These are phyloP conservation scores for Chloebia gouldiae DNA, from an alignment of 2,113 vertebrate genomes.

Conservation along the genomic window DNA sequence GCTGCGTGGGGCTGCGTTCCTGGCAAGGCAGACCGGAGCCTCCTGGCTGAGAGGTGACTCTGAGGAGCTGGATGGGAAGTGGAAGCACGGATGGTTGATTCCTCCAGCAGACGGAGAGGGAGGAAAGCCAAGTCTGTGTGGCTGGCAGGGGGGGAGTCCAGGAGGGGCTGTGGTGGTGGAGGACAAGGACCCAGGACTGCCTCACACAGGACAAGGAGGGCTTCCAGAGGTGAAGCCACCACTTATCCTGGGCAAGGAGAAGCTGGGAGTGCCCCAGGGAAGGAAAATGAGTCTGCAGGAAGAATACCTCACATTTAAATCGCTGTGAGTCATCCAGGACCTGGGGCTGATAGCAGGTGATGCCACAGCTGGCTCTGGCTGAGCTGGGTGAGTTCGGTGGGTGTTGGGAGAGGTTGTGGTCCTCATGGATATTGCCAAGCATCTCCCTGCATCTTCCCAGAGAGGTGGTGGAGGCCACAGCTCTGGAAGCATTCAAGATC, in stretches of 20 bases:
- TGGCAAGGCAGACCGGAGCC: neutral
- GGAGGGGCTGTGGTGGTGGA: neutral
- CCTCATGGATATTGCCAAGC: neutral
- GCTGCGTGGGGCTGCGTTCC: fast-evolving
- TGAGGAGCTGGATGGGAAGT: neutral
- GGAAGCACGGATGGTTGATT: fast-evolving
- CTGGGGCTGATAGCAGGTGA: neutral
- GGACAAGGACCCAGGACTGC: neutral
- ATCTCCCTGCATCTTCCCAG: neutral
- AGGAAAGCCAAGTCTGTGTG: neutral
- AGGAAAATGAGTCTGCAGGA: neutral
- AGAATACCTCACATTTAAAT: neutral
- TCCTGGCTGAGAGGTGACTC: neutral
- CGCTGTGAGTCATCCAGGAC: fast-evolving
- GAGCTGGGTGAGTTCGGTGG: neutral
- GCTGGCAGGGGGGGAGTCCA: fast-evolving
- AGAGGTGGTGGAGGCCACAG: neutral
- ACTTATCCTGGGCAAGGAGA: neutral
- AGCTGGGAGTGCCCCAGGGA: neutral
- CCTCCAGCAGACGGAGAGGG: neutral
- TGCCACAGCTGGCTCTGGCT: neutral
- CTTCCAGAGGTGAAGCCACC: neutral
- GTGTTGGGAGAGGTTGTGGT: neutral
- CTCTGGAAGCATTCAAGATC: neutral
- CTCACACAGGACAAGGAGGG: neutral